A percentile compares a stretch with the other conserved stretches of the same genome.
phyloP scores from a whole-genome alignment of 2,888 invertebrate genomes.

The Apomyelois bistriatella region DNA sequence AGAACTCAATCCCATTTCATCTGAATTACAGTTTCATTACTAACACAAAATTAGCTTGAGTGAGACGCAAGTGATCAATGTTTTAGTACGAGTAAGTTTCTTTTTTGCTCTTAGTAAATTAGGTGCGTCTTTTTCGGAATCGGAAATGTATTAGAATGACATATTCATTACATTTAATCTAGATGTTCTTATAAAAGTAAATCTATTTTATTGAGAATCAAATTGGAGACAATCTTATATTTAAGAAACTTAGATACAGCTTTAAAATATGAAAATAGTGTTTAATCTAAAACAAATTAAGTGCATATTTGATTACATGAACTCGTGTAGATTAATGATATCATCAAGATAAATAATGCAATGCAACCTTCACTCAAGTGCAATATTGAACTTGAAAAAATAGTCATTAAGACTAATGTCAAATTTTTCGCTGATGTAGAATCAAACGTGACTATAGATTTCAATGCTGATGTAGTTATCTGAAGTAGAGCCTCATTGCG shows the following conservation, averaged over 20 bases:
- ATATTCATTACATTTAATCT: too few relatives aligned
- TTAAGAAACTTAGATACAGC: too few relatives aligned
- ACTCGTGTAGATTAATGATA: background rate
- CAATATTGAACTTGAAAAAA: slow-evolving; percentile 1
- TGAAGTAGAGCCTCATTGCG: background rate
- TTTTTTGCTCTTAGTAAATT: slow-evolving; percentile 3
- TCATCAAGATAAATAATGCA: background rate
- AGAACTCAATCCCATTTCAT: background rate
- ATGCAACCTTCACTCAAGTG: background rate
- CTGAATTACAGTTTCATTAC: background rate
- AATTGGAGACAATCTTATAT: too few relatives aligned
- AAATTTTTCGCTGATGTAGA: background rate
- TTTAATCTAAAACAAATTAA: too few relatives aligned
- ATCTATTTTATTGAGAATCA: too few relatives aligned
- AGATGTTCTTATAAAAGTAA: too few relatives aligned
- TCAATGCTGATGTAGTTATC: background rate
- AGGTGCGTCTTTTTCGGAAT: background rate
- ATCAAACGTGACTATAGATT: background rate
- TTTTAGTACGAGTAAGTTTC: background rate
- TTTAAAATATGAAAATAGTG: too few relatives aligned
- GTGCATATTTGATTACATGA: too few relatives aligned
- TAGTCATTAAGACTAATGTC: background rate
- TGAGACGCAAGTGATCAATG: slow-evolving; percentile 4
- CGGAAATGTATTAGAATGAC: background rate
- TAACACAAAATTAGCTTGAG: background rate